These are phyloP conservation scores for Hirtodrosophila duncani DNA, from an alignment of 2,888 invertebrate species.

Conservation along the genomic window DNA sequence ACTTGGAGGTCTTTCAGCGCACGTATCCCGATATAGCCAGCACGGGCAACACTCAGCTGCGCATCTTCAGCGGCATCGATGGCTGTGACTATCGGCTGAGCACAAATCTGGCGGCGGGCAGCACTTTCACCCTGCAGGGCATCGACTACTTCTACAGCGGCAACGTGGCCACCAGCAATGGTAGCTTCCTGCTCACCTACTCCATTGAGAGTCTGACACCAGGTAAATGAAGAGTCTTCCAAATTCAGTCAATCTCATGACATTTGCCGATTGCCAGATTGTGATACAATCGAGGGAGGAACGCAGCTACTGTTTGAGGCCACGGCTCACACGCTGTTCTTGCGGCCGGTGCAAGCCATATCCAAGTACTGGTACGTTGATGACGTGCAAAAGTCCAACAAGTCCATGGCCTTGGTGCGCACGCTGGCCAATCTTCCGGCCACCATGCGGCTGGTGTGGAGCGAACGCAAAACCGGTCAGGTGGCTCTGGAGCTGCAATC, in stretches of 20 bases:
- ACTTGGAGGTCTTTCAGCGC: slow-evolving; percentile 77
- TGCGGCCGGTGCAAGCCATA: slow-evolving; percentile 36
- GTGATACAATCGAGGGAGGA: slow-evolving; percentile 42
- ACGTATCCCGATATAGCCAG: slow-evolving; percentile 83
- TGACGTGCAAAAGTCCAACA: slow-evolving; percentile 67
- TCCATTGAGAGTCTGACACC: slow-evolving; percentile 28
- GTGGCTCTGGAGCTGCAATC: slow-evolving; percentile 41
- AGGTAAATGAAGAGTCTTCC: slow-evolving; percentile 40
- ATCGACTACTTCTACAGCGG: slow-evolving; percentile 57
- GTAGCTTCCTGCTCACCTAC: slow-evolving; percentile 39
- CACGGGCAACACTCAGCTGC: slow-evolving; percentile 82
- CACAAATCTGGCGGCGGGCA: slow-evolving; percentile 48
- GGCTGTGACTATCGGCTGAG: slow-evolving; percentile 77
- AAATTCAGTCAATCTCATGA: neutral
- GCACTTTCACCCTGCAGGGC: slow-evolving; percentile 47
- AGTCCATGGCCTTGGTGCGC: slow-evolving; percentile 62
- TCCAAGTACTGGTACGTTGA: slow-evolving; percentile 60
- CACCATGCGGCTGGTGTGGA: slow-evolving; percentile 52
- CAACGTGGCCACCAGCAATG: slow-evolving; percentile 44
- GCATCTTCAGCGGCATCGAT: slow-evolving; percentile 84
- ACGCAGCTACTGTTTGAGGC: slow-evolving; percentile 41
- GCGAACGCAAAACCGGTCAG: slow-evolving; percentile 30
- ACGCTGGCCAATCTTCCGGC: slow-evolving; percentile 59
- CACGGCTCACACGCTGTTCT: slow-evolving; percentile 56
- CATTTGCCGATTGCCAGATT: slow-evolving; percentile 40